phyloP scores from a whole-genome alignment of 2,888 invertebrate genomes.

The Lochmaea crataegi region DNA sequence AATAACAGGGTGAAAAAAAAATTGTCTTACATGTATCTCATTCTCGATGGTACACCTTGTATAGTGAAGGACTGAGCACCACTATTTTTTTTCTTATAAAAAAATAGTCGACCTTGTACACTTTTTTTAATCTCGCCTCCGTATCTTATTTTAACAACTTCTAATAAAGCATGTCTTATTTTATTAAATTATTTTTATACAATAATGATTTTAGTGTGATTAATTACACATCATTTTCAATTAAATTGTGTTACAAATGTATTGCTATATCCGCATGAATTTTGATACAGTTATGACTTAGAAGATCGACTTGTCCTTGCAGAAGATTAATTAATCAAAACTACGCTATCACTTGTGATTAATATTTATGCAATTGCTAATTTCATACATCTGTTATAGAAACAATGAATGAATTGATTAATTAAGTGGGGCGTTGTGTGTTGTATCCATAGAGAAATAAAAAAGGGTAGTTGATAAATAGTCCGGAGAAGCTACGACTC shows the following conservation, averaged over 20 bases:
- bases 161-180: not conserved
- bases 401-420: not conserved
- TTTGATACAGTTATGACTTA: constrained; percentile 1
- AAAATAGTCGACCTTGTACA: too few relatives aligned
- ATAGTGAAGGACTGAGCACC: too few relatives aligned
- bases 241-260: not conserved
- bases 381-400: too few relatives aligned
- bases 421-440: not conserved
- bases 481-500: too few relatives aligned
- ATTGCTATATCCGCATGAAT: too few relatives aligned
- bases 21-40: too few relatives aligned
- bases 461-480: too few relatives aligned
- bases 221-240: not conserved
- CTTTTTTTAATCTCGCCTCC: not conserved
- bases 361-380: not conserved
- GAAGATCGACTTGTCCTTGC: constrained; percentile 3
- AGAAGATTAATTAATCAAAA: not conserved
- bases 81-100: too few relatives aligned
- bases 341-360: not conserved
- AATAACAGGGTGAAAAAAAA: too few relatives aligned
- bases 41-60: too few relatives aligned
- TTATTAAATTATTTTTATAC: not conserved
- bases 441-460: too few relatives aligned
- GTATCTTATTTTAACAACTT: not conserved
- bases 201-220: not conserved